Evolutionary conservation across 1,140 invertebrate species (phyloP), one percentile per base, ranked within the genome.

Genomic region (Lordiphosa stackelbergi): DNA sequence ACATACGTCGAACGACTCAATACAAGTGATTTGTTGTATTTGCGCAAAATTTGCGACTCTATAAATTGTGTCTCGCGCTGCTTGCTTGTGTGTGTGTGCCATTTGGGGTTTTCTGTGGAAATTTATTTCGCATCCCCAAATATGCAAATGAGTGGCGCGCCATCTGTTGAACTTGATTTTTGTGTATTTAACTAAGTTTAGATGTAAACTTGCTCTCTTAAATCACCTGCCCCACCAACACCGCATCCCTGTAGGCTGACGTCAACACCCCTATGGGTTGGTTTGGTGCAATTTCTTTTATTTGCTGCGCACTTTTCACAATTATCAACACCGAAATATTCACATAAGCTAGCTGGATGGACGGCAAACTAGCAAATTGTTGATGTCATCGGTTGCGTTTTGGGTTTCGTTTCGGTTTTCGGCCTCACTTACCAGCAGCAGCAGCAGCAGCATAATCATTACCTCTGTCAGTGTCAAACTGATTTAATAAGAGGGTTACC

Each of bases 381-480:
- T 78, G 74, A 78, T 78, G 74, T 78, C 74, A 78, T 81, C 74
- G 51, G 51, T 64, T 73, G 60, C 62, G 55, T 63, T 74, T 59
- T 63, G 45, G 70, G 46, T 66, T 59, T 37, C 38, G 42, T 75
- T 66, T 66, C 47, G 41, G 51, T 47, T 42, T 7, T 38, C 28
- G 10, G 7, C 42, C 16, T 35, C 47, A 59, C 31, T 48, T 5
- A 24, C 22, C 22, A 24, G 4, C 5, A 24, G 16, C n/a, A n/a
- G 0, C 19, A 5, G 19, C 19, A 22, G 19, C 22, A 5, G 22
- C 22, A 24, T 24, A 24, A 24, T 24, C 22, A 24, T 24, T 24
- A 24, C 22, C 22, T 24, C 22, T 24, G 22, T 24, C 22, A 24
- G 22, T 24, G 22, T 24, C 22, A 24, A 24, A 24, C 22, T 24